Evolutionary conservation across 2,113 vertebrate genomes (phyloP), one percentile per base, ranked within the genome.

Genomic region (Amazona vittata): DNA sequence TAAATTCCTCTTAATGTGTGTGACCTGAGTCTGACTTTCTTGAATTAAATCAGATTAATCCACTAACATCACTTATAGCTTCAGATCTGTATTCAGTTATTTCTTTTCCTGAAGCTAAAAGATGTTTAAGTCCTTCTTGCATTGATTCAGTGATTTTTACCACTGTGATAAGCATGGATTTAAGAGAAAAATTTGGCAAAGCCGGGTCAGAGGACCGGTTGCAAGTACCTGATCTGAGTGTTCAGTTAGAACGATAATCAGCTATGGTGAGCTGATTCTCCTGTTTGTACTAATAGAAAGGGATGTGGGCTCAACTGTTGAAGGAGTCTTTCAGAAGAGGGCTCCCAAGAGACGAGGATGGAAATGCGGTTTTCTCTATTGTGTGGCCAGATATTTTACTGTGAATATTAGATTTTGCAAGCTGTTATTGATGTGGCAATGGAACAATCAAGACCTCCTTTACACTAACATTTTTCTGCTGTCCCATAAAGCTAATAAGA

Each of bases 21-120:
- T 70, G 28, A 13, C 15, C 90, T 86, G 59, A 86, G 26, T 78
- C 35, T 96, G 64, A 93, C 95, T 97, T 94, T 96, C 84, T 77
- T 90, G 82, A 41, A 67, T 88, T 95, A 90, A 89, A 93, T 49
- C 52, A 63, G 37, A 91, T 96, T 96, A 96, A 92, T 60, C 43
- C 76, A 68, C 47, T 97, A 73, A 47, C 41, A 77, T 22, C 26
- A 79, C 53, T 83, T 21, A 28, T 82, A 92, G 44, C 55, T 92
- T 95, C 50, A 94, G 46, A 73, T 93, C 44, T 37, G 33, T 14
- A 80, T 53, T 88, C 64, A 88, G 22, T 77, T 90, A 64, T 70
- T 90, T 62, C 6, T 80, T 73, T 86, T 85, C 43, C 49, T 9
- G 6, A 79, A 86, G 31, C 43, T 76, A 57, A 82, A 76, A 49